Evolutionary conservation across 2,888 invertebrate genomes (phyloP), one percentile per base, ranked within the genome.

Genomic region (Eupithecia subfuscata): DNA sequence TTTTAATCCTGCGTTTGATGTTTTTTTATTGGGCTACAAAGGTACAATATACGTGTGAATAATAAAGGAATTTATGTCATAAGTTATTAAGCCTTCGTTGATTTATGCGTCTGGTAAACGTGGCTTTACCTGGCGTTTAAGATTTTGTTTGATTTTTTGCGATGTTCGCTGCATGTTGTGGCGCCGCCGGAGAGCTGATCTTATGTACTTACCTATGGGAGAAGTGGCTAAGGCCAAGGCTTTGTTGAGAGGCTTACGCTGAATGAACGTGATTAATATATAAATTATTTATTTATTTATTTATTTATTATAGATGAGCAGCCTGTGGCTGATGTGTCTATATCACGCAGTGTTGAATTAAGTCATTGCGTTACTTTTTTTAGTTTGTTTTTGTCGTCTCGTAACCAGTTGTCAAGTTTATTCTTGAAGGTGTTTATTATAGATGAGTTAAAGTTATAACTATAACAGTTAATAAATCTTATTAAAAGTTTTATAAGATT

Each of bases 41-140:
- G 60, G 25, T 25, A 56, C 22, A 56, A 56, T 56, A 22, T 56
- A 60, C 86, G 88, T 88, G 90, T 90, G 92, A 91, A 92, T 92
- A 91, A 90, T 91, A 93, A 92, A 92, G 90, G 89, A 91, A 88
- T 93, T 92, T 89, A 90, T 92, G 92, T 92, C 93, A 93, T 91
- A 90, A 91, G 92, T 88, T 90, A 90, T 92, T 91, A 90, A 88
- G 87, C 81, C 84, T 82, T 83, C 84, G 89, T 91, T 94, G 93
- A 92, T 92, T 92, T 92, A 92, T 92, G 87, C 80, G 88, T 87
- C 88, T 88, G 87, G 84, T 85, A 82, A 79, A 78, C 75, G 77
- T 78, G 70, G 73, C 77, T 78, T 78, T 90, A 90, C 88, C 90
- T 90, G 89, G 87, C 87, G 88, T 89, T 90, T 89, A 84, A 86